Base-by-base conservation (phyloP, 2,113 vertebrate genomes). In the Philantomba maxwellii region DNA sequence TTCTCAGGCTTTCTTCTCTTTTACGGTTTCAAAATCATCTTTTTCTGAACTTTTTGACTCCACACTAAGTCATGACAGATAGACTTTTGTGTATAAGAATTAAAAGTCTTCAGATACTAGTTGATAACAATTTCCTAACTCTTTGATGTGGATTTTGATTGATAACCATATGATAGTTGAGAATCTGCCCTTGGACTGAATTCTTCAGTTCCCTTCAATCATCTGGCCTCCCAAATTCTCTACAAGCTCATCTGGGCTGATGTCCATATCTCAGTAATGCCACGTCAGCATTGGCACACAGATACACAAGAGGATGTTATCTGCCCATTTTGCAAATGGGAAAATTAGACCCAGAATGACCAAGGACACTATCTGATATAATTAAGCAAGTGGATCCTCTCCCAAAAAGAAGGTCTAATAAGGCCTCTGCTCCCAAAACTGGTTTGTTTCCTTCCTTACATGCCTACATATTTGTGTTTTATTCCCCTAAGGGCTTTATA, bases 401-500 rank as follows among this genome's bases (percentile, higher is more conserved):
- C n/a, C 66, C n/a, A 39, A 70, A 70, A 70, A 70, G 66, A 70
- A 70, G 62, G 7, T 86, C 70, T 92, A 66, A 91, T 90, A 70
- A 95, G 43, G 43, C 49, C 96, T 78, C 60, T 93, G 60, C 70
- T 96, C 70, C 45, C 36, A 73, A 95, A 91, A 77, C 81, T 43
- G 17, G 51, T 94, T 96, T 87, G 89, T 97, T 96, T 95, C 28
- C 92, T 97, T 93, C 90, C 64, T 96, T 84, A 62, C 17, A 51
- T 88, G 86, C 89, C 70, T 94, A 47, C 82, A 86, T 97, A 88
- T 97, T 96, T 95, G 36, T 96, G 47, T 85, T 94, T 97, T 93
- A 95, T 96, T 96, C 90, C 95, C 96, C 98, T 58, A 89, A 96
- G 89, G 96, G 85, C 87, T 97, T 96, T 98, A 92, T 82, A 96